phyloP scores from a whole-genome alignment of 2,888 invertebrate genomes.

The Gastrophysa polygoni region DNA sequence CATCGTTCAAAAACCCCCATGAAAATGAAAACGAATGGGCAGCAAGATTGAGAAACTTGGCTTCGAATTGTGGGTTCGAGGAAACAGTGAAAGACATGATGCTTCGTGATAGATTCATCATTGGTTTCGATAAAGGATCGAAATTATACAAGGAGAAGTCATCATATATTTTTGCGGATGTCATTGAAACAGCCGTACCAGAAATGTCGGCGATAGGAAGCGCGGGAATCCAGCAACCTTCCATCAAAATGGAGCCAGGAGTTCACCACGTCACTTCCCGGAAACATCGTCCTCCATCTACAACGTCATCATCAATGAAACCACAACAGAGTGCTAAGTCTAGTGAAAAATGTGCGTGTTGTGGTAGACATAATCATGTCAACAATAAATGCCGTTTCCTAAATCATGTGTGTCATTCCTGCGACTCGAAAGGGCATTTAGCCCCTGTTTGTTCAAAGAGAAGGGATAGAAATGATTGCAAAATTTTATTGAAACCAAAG shows the following conservation, averaged over 20 bases:
- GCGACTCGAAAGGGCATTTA: constrained; percentile 16
- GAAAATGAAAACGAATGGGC: constrained; percentile 11
- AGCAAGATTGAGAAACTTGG: neutral
- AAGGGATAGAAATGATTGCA: neutral
- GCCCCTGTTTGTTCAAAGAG: constrained; percentile 14
- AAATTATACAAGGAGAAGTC: constrained; percentile 11
- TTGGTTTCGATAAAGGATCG: constrained; percentile 17
- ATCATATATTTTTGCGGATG: constrained; percentile 5
- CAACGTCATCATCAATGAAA: too few relatives aligned
- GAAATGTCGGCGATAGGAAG: neutral
- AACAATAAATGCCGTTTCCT: constrained; percentile 12
- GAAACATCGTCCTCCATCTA: too few relatives aligned
- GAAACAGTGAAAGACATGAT: neutral
- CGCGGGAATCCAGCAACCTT: too few relatives aligned
- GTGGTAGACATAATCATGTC: constrained; percentile 5
- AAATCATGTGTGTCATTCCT: constrained; percentile 18
- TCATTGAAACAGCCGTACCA: constrained; percentile 4
- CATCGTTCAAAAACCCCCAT: neutral
- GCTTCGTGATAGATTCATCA: constrained; percentile 19
- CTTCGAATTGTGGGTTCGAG: neutral
- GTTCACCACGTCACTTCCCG: too few relatives aligned
- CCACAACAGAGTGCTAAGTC: too few relatives aligned
- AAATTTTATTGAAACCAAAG: neutral
- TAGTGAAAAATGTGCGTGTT: too few relatives aligned
- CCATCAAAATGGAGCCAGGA: too few relatives aligned